phyloP scores from a whole-genome alignment of 2,888 invertebrate species.

The Entomobrya proxima region DNA sequence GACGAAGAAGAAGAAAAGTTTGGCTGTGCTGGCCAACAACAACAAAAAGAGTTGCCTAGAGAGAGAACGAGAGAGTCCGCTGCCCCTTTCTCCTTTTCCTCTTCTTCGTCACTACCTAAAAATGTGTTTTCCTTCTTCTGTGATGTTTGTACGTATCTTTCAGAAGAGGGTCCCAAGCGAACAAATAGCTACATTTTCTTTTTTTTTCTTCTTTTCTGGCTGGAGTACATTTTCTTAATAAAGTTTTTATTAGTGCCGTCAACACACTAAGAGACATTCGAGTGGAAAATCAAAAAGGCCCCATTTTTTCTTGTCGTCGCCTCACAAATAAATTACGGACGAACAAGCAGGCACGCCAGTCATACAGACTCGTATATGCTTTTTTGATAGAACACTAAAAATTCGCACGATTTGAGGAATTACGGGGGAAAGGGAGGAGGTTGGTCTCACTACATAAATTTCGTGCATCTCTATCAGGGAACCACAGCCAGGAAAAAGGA shows the following conservation, averaged over 20 bases:
- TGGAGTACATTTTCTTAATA: constrained; percentile 10
- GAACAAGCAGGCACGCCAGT: not conserved
- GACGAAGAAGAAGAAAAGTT: not conserved
- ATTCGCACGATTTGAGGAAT: not conserved
- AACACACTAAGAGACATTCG: not conserved
- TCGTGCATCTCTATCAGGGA: not conserved
- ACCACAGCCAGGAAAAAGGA: too few species aligned
- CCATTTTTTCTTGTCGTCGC: not conserved
- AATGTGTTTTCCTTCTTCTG: not conserved
- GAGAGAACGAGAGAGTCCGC: not conserved
- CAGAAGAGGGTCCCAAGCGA: not conserved
- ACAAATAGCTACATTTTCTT: not conserved
- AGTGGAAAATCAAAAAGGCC: constrained; percentile 26
- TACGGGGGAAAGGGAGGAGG: not conserved
- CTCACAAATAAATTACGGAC: not conserved
- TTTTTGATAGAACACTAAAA: not conserved
- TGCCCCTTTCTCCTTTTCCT: not conserved
- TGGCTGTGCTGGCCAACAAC: constrained; percentile 1
- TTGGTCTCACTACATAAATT: constrained; percentile 3
- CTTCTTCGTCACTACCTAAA: too few species aligned
- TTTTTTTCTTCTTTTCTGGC: not conserved
- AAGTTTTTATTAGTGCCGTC: constrained; percentile 26
- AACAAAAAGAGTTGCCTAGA: not conserved
- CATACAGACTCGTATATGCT: not conserved
- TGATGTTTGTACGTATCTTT: not conserved